Base-by-base conservation (phyloP, 1,140 invertebrate species). In the Zaprionus inermis region DNA sequence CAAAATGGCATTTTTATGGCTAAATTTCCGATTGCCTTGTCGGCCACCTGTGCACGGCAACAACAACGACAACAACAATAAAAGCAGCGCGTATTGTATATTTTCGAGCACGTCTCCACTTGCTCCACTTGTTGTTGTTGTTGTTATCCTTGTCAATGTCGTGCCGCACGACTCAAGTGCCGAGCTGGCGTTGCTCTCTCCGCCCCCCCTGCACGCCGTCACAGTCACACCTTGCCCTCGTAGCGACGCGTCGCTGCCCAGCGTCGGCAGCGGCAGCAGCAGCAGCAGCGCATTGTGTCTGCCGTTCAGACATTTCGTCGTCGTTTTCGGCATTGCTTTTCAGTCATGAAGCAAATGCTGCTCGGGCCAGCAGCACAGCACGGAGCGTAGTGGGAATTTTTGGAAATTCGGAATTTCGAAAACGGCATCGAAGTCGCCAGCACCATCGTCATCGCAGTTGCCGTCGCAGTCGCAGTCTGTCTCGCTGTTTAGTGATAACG, bases 281-380 rank as follows among this genome's bases (percentile, higher is more conserved):
- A 30, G 0, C 49, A 44, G 46, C 71, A 72, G 63, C 79, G 66
- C 49, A 81, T 86, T 86, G 82, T 88, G 79, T 86, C 84, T 81
- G 30, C 66, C 5, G 58, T 86, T 84, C 75, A 68, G 68, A 41
- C 68, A 51, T 81, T 84, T 67, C 68, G 65, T 46, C 68, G 54
- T 55, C 71, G 81, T 46, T 65, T 74, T 70, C 57, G 63, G 32
- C 57, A 60, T 68, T 56, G 72, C 14, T 69, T 72, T 88, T 88
- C 60, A 88, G 83, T 88, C 83, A 77, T 88, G 77, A 89, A 88
- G 76, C 83, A 88, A 74, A 78, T 77, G 83, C 83, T 80, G 83
- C 72, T 88, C 83, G 83, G 79, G 77, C 72, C 72, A 88, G 80
- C 84, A 89, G 75, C 72, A 74, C 34, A 64, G 66, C 68, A 65